Conservation (phyloP, 2,113 vertebrate species). For the Thomomys bottae region DNA sequence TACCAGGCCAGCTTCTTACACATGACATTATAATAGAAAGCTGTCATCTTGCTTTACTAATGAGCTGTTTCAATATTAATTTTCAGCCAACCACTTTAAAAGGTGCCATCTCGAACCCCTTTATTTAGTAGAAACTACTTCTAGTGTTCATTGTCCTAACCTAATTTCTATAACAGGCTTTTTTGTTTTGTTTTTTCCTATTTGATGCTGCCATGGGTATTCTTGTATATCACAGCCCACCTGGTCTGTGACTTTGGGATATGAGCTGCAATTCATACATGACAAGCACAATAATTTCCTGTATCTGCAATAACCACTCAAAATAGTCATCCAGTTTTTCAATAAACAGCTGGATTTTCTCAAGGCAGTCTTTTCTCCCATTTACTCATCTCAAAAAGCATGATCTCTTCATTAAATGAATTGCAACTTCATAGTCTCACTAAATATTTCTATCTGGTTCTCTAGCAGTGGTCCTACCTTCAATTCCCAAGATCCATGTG, state of each 20-base stretch:
- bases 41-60: background rate
- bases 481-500: constrained; percentile 66
- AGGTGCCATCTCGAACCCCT: background rate
- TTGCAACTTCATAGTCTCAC: constrained; percentile 13
- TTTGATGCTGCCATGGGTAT: constrained; percentile 3
- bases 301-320: background rate
- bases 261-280: background rate
- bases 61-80: background rate
- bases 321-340: background rate
- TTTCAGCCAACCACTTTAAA: background rate
- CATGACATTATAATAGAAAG: background rate
- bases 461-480: constrained; percentile 68
- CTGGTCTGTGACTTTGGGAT: background rate
- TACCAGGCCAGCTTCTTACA: background rate
- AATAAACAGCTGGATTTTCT: no score
- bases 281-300: background rate
- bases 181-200: background rate
- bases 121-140: constrained; percentile 12
- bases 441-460: background rate
- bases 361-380: no score
- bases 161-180: constrained; percentile 4
- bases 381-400: background rate
- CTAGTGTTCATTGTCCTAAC: constrained; percentile 5
- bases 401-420: background rate
- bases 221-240: constrained; percentile 12